A percentile compares a stretch with the other conserved stretches of the same genome.
Conservation (phyloP, 1,140 invertebrate genomes). For the Proctacanthus coquilletti region DNA sequence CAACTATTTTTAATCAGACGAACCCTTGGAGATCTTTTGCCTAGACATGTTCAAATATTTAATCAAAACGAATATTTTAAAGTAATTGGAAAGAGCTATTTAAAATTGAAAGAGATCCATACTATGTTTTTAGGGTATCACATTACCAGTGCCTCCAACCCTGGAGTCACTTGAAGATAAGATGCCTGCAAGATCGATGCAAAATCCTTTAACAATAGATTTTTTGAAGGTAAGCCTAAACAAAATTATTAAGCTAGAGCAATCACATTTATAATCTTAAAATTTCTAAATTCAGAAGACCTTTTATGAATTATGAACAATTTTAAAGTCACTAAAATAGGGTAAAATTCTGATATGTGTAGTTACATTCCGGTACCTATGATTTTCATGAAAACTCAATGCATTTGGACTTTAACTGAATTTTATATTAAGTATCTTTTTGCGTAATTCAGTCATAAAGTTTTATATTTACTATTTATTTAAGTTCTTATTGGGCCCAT, state of each 20-base stretch:
- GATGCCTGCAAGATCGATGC: conserved; percentile 52
- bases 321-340: too few relatives aligned
- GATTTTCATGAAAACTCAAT: too few relatives aligned
- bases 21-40: conserved; percentile 79
- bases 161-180: conserved; percentile 70
- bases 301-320: too few relatives aligned
- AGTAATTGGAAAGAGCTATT: conserved; percentile 25
- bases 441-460: not conserved
- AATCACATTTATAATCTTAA: not conserved
- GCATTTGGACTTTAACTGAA: too few relatives aligned
- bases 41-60: conserved; percentile 89
- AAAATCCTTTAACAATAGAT: conserved; percentile 53
- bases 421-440: not conserved
- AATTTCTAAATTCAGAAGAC: not conserved
- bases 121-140: conserved; percentile 55
- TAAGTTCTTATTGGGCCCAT: not conserved
- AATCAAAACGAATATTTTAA: conserved; percentile 85
- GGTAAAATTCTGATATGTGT: too few relatives aligned
- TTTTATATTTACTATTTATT: not conserved
- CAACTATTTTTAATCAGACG: conserved; percentile 91
- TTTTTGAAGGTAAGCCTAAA: conserved; percentile 76
- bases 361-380: too few relatives aligned
- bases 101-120: not conserved
- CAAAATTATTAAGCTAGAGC: too few relatives aligned
- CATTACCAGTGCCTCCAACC: conserved; percentile 78